These are phyloP conservation scores for Hydra vulgaris DNA, from an alignment of 30 jellyfish, hydroid and myxozoan genomes.

Conservation along the genomic window DNA sequence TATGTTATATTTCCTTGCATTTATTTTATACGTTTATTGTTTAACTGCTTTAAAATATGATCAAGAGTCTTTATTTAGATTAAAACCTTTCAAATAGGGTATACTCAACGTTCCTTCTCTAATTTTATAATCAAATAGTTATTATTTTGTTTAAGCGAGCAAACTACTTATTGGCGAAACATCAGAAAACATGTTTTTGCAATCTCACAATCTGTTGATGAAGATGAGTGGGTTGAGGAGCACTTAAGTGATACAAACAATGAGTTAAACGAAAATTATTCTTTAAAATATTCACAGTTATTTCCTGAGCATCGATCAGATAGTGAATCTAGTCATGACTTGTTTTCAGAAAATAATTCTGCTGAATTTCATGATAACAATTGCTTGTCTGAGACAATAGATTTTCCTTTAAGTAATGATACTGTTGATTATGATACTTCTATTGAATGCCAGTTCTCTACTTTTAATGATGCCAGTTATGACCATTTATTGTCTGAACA, in stretches of 20 bases:
- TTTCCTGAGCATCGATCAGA: not conserved
- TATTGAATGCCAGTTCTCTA: too few relatives aligned
- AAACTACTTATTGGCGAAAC: not conserved
- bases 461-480: not conserved
- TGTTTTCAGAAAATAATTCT: not conserved
- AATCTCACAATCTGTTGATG: not conserved
- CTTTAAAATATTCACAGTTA: not conserved
- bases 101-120: not conserved
- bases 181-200: not conserved
- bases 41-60: not conserved
- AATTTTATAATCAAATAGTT: not conserved
- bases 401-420: not conserved
- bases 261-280: not conserved
- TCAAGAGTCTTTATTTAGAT: not conserved
- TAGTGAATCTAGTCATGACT: not conserved
- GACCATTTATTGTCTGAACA: not conserved
- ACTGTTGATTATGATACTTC: not conserved
- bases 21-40: too few relatives aligned
- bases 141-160: not conserved
- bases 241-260: not conserved
- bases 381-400: not conserved
- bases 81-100: not conserved
- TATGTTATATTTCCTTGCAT: too few relatives aligned
- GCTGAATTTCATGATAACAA: not conserved
- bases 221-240: not conserved